These are phyloP conservation scores for Brotula barbata DNA, from an alignment of 2,797 vertebrate species.

Conservation along the genomic window DNA sequence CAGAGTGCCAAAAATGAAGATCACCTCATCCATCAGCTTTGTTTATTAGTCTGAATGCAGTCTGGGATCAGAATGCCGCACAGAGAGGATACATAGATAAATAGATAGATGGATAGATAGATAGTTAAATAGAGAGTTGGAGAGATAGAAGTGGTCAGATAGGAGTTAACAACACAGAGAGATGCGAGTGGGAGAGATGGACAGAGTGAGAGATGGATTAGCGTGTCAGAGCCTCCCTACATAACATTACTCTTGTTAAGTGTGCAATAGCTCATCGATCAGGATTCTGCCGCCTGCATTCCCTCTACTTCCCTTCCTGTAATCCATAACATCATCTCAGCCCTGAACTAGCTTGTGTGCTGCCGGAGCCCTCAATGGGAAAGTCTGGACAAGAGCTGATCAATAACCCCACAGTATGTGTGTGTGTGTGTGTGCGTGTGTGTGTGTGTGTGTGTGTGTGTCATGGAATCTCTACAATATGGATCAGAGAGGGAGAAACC, in stretches of 20 bases:
- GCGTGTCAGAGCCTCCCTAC: conserved; percentile 71
- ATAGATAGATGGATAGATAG: conserved; percentile 14
- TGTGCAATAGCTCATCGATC: conserved; percentile 76
- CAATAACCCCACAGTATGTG: conserved; percentile 62
- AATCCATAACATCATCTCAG: conserved; percentile 75
- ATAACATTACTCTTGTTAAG: conserved; percentile 79
- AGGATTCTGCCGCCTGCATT: conserved; percentile 61
- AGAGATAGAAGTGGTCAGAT: conserved; percentile 1
- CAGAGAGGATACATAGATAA: conserved; percentile 10
- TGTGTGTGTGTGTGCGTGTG: conserved; percentile 2
- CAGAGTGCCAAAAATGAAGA: conserved; percentile 20
- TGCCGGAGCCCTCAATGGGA: conserved; percentile 51
- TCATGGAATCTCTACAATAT: conserved; percentile 48
- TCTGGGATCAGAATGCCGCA: conserved; percentile 22
- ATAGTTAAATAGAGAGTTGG: conserved; percentile 5
- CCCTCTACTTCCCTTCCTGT: conserved; percentile 61
- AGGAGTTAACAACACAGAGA: conserved; percentile 34
- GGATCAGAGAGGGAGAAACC: conserved; percentile 23
- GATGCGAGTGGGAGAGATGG: conserved; percentile 39
- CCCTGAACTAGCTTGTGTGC: conserved; percentile 33
- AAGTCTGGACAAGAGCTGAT: conserved; percentile 56
- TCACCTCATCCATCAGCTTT: conserved; percentile 50
- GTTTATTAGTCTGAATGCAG: conserved; percentile 47
- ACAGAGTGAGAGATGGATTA: conserved; percentile 70
- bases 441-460: too few relatives aligned